phyloP scores from a whole-genome alignment of 1,140 invertebrate genomes.

The Halesus radiatus region DNA sequence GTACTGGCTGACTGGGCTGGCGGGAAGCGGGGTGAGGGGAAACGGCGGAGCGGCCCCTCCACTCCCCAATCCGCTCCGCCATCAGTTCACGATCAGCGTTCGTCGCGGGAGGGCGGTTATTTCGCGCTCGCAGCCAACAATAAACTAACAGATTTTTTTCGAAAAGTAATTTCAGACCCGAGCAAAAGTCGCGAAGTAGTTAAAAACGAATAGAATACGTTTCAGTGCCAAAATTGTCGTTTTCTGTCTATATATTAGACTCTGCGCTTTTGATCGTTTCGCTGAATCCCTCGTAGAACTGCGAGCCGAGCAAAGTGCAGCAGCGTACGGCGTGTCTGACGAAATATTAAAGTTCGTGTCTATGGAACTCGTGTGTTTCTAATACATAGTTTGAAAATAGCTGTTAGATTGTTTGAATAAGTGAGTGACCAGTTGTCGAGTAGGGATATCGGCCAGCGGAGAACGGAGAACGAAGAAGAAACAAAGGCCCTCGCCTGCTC shows the following conservation, averaged over 20 bases:
- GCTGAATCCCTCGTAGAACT: background rate
- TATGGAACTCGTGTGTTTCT: constrained; percentile 18
- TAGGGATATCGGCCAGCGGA: background rate
- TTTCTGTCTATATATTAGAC: background rate
- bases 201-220: background rate
- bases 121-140: background rate
- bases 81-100: constrained; percentile 40
- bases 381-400: constrained; percentile 32
- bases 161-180: constrained; percentile 25
- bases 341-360: constrained; percentile 11
- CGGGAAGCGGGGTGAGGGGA: background rate
- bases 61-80: constrained; percentile 7
- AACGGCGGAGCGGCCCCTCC: background rate
- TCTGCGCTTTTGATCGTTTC: background rate
- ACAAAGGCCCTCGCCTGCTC: background rate
- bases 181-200: background rate
- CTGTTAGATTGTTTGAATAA: constrained; percentile 25
- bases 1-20: background rate
- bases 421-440: background rate
- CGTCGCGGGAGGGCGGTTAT: constrained; percentile 29
- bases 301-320: constrained; percentile 34
- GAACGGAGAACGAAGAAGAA: background rate
- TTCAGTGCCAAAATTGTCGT: constrained; percentile 21
- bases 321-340: constrained; percentile 32
- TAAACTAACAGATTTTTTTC: constrained; percentile 42